These are phyloP conservation scores for Ptychodera flava DNA, from an alignment of 35 echinoderm and acorn worm genomes.

Conservation along the genomic window DNA sequence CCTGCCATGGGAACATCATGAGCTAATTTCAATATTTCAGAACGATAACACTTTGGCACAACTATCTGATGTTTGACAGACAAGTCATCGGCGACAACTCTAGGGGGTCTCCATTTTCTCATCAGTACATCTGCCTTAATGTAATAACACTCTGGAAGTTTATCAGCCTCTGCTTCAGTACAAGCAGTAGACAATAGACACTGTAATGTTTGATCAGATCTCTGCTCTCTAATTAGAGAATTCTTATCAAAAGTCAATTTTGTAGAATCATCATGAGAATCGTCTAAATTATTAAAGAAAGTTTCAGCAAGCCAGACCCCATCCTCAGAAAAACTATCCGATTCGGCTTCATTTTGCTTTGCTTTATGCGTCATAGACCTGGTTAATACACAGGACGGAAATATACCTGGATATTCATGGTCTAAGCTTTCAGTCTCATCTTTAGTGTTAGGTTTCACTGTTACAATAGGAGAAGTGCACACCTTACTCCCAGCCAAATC, in stretches of 20 bases:
- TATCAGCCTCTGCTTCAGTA: background rate
- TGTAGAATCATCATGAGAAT: background rate
- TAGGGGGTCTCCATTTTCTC: constrained; percentile 56
- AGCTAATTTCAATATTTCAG: constrained; percentile 5
- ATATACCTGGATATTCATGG: background rate
- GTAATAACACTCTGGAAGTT: constrained; percentile 35
- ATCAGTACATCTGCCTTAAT: constrained; percentile 32
- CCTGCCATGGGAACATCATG: constrained; percentile 28
- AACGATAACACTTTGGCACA: constrained; percentile 22
- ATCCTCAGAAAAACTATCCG: background rate
- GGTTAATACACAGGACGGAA: constrained; percentile 9
- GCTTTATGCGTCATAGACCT: background rate
- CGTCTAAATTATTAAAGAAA: background rate
- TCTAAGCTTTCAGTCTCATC: background rate
- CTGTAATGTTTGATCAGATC: background rate
- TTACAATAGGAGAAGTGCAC: background rate
- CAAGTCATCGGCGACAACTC: constrained; percentile 33
- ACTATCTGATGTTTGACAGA: constrained; percentile 34
- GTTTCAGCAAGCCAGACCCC: background rate
- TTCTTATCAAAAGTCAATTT: background rate
- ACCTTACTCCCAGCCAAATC: constrained; percentile 22
- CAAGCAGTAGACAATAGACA: too few relatives aligned
- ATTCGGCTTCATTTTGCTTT: background rate
- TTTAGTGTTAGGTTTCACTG: background rate
- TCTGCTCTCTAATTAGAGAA: constrained; percentile 5